Evolutionary conservation across 2,113 vertebrate genomes (phyloP), one percentile per base, ranked within the genome.

Genomic region (Lamprotornis superbus): DNA sequence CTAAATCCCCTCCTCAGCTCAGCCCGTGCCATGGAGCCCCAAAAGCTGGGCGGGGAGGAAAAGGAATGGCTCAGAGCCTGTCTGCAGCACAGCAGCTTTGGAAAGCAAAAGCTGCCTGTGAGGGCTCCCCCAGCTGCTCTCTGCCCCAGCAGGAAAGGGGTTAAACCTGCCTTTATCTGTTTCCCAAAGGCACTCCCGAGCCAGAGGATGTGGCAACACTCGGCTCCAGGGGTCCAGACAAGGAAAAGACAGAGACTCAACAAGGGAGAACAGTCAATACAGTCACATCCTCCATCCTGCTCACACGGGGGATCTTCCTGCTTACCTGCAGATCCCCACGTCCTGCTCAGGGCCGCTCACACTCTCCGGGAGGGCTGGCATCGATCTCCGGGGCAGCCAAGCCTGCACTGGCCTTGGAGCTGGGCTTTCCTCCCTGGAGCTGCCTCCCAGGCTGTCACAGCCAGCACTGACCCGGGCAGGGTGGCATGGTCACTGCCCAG

Each of bases 201-300:
- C 37, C 64, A 57, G n/a, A 23, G 47, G 17, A 57, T 3, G 5
- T 20, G n/a, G 55, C 37, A 22, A 9, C 47, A 18, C 59, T 21
- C 0, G 0, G 4, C 33, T 42, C 20, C 57, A 27, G 13, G 42
- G 39, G 33, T 55, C 30, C 44, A 7, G 69, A 59, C 53, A 33
- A 81, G 91, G 87, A 78, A 87, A 56, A 31, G 37, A 14, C 24
- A 14, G 31, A 95, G 93, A 87, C 91, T 94, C 64, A 87, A 9
- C 91, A 87, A 68, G 23, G 68, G 12, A 35, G 31, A 23, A 16
- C 1, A 2, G 59, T 46, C 49, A n/a, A 5, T 10, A 8, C 1
- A 2, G 46, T 11, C 69, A 89, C 59, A 21, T 91, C 88, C 90
- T 89, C 73, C 56, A 2, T 78, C 33, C 71, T 63, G 70, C 53